A percentile compares a stretch with the other conserved stretches of the same genome.
phyloP scores from a whole-genome alignment of 2,888 invertebrate species.

The Abrostola tripartita region DNA sequence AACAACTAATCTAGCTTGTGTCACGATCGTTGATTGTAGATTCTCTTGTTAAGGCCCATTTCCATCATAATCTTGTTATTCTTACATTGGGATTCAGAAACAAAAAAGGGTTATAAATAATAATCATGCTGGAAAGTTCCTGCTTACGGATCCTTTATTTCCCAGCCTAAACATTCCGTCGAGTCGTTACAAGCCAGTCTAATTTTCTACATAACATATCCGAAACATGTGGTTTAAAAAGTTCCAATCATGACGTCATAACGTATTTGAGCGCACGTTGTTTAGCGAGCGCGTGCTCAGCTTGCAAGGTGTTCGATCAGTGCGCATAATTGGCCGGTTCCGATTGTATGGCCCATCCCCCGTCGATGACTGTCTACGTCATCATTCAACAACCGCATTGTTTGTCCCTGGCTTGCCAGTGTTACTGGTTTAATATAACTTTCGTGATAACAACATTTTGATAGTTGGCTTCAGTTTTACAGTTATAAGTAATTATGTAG shows the following conservation, averaged over 20 bases:
- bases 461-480: neutral
- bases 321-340: slow-evolving; percentile 77
- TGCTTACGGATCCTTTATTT: no score
- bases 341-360: slow-evolving; percentile 69
- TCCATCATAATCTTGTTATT: no score
- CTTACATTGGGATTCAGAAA: no score
- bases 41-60: no score
- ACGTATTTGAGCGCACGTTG: slow-evolving; percentile 35
- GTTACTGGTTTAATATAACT: slow-evolving; percentile 2
- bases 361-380: slow-evolving; percentile 43
- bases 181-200: no score
- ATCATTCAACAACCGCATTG: slow-evolving; percentile 53
- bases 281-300: slow-evolving; percentile 53
- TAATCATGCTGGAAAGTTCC: no score
- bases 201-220: no score
- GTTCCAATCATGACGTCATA: slow-evolving; percentile 18
- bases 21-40: no score
- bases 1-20: no score
- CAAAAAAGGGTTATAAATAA: no score
- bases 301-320: slow-evolving; percentile 81
- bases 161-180: no score
- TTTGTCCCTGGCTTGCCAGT: slow-evolving; percentile 43
- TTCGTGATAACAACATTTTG: neutral
- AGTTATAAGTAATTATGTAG: neutral
- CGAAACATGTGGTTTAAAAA: neutral